These are phyloP conservation scores for Druon quercuslanigerum DNA, from an alignment of 1,140 invertebrate species.

Conservation along the genomic window DNA sequence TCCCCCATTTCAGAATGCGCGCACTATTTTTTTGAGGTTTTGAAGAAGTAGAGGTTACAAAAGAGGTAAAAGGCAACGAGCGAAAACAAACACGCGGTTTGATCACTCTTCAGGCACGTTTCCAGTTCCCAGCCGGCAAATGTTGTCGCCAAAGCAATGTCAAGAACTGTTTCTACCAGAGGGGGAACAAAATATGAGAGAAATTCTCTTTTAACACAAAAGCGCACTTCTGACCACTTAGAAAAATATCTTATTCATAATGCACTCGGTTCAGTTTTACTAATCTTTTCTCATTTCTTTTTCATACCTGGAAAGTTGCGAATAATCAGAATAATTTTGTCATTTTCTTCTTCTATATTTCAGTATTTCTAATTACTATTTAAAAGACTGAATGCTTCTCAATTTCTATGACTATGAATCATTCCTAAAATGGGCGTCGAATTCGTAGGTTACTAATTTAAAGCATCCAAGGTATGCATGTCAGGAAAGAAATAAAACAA, in stretches of 20 bases:
- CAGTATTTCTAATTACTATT: not conserved
- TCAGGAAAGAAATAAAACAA: no score
- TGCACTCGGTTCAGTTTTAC: no score
- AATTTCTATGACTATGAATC: no score
- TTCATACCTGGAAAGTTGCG: no score
- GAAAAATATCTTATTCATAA: no score
- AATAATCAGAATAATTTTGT: no score
- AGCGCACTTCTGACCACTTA: not conserved
- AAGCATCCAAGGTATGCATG: no score
- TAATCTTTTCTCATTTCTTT: no score
- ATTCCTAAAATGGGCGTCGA: no score
- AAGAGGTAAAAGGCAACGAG: not conserved
- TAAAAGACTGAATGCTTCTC: no score
- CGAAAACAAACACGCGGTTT: conserved; percentile 24
- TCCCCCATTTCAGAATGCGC: not conserved
- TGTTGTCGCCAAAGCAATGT: not conserved
- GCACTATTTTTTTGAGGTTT: not conserved
- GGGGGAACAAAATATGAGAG: not conserved
- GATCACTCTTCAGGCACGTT: not conserved
- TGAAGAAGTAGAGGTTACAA: not conserved
- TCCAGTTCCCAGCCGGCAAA: conserved; percentile 16
- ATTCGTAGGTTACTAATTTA: no score
- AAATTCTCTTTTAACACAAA: conserved; percentile 6
- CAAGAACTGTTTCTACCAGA: not conserved
- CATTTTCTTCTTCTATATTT: no score